Percentiles rank a stretch among this genome's conserved stretches.
Conservation (phyloP, 2,888 invertebrate species). For the Lamproptera curius region DNA sequence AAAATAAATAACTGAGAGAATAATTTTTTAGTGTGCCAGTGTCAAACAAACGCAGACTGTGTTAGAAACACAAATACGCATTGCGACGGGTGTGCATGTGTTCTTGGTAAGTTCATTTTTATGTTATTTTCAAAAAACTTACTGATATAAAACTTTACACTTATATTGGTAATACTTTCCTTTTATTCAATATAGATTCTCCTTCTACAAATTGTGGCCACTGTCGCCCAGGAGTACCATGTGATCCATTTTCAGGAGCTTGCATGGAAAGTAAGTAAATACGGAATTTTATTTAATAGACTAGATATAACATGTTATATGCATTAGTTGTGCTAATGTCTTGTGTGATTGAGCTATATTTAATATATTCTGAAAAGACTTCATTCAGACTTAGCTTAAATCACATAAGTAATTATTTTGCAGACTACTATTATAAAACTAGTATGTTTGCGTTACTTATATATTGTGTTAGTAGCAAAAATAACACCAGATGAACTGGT, state of each 20-base stretch:
- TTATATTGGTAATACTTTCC: not conserved
- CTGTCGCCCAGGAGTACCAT: slow-evolving; percentile 87
- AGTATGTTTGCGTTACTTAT: slow-evolving; percentile 57
- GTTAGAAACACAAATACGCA: slow-evolving; percentile 70
- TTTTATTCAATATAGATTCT: slow-evolving; percentile 32
- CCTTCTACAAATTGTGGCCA: slow-evolving; percentile 81
- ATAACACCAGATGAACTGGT: slow-evolving; percentile 77
- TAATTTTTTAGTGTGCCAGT: slow-evolving; percentile 80
- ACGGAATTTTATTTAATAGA: slow-evolving; percentile 4
- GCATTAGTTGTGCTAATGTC: slow-evolving; percentile 20
- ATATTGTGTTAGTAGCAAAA: slow-evolving; percentile 68
- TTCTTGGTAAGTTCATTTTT: slow-evolving; percentile 61
- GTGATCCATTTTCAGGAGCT: slow-evolving; percentile 88
- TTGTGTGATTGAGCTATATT: slow-evolving; percentile 26
- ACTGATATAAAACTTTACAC: not conserved
- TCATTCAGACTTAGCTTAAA: slow-evolving; percentile 5
- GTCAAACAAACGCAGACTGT: slow-evolving; percentile 83
- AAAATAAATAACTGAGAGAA: no score
- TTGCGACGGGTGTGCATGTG: slow-evolving; percentile 86
- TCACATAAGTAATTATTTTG: slow-evolving; percentile 10
- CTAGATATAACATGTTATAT: slow-evolving; percentile 8
- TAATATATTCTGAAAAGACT: slow-evolving; percentile 16
- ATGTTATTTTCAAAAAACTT: not conserved
- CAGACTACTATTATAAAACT: slow-evolving; percentile 51
- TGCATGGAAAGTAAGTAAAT: slow-evolving; percentile 88